Base-by-base conservation (phyloP, 2,797 vertebrate species). In the Clarias fuscus region DNA sequence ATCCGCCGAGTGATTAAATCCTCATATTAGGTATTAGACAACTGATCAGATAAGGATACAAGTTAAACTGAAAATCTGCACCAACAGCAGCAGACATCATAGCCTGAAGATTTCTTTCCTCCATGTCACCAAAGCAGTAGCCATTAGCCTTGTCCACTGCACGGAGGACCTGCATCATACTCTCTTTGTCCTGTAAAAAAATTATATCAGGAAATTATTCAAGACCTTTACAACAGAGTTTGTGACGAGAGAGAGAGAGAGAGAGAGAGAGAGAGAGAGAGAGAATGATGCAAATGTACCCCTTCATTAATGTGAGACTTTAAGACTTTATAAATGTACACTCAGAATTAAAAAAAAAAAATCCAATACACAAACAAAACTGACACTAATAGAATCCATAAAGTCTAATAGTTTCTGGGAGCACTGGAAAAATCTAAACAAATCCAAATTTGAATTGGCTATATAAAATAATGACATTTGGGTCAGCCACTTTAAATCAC, bases 141-240 rank as follows among this genome's bases (percentile, higher is more conserved):
- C 98, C 98, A 0, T 96, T 99, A 93, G 98, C 98, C 92, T 99
- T 99, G 94, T 99, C 98, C 90, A 99, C 97, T 0, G 96, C 95
- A 90, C 95, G 95, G 80, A 99, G 91, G 90, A 99, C 97, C 87
- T 92, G 94, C 89, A 92, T 94, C 96, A 99, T 94, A 91, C 97
- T 99, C 86, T 97, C 95, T 91, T 97, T 98, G 91, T 99, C 98
- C 98, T 99, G 90, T 6, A 82, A 6, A 86, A 24, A 83, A 78
- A 37, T 37, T 70, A 11, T 59, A 67, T 48, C 24, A 65, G 24
- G 17, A 33, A 67, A 53, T 56, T 20, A 82, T 30, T n/a, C 17
- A 53, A 62, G 61, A 43, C 4, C 61, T 80, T n/a, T 18, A 13
- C 17, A 62, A 24, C 15, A 14, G 22, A 79, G 59, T 1, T 11